A percentile compares a stretch with the other conserved stretches of the same genome.
Evolutionary conservation across 1,140 invertebrate species (phyloP).

Genomic region (Theocolax elegans): DNA sequence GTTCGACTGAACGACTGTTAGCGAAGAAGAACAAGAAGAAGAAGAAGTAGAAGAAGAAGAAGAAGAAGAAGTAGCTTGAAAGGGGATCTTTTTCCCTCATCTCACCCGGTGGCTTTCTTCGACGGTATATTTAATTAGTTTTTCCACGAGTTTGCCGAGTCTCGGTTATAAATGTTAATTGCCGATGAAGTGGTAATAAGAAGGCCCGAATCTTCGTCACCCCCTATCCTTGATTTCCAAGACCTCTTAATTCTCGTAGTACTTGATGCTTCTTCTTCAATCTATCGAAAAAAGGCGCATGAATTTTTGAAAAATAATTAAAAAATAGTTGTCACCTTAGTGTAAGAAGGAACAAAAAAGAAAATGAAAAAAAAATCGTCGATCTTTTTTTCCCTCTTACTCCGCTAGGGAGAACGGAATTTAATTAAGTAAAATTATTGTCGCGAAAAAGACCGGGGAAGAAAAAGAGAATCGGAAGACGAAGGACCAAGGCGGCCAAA

Average conservation of each 20-base stretch:
- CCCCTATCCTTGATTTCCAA: constrained; percentile 55
- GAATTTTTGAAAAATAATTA: constrained; percentile 26
- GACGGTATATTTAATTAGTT: constrained; percentile 68
- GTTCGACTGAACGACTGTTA: too few relatives aligned
- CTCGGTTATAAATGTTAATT: constrained; percentile 67
- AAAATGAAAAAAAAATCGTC: constrained; percentile 34
- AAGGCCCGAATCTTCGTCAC: constrained; percentile 45
- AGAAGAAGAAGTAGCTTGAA: too few relatives aligned
- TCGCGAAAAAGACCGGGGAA: constrained; percentile 52
- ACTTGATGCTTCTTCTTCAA: neutral
- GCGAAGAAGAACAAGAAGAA: too few relatives aligned
- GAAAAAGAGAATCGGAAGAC: constrained; percentile 32
- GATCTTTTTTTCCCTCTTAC: constrained; percentile 19
- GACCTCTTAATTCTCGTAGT: neutral
- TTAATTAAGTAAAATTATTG: constrained; percentile 71
- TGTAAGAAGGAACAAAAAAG: neutral
- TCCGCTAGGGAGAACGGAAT: constrained; percentile 63
- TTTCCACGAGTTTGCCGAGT: constrained; percentile 56
- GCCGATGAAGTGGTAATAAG: constrained; percentile 69
- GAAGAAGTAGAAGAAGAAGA: too few relatives aligned
- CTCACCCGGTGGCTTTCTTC: constrained; percentile 35
- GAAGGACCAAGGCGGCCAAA: constrained; percentile 34
- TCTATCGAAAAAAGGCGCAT: neutral
- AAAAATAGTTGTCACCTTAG: constrained; percentile 7
- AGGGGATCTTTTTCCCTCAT: neutral